Evolutionary conservation across 2,797 vertebrate genomes (phyloP), one percentile per base, ranked within the genome.

Genomic region (Salarias fasciatus): DNA sequence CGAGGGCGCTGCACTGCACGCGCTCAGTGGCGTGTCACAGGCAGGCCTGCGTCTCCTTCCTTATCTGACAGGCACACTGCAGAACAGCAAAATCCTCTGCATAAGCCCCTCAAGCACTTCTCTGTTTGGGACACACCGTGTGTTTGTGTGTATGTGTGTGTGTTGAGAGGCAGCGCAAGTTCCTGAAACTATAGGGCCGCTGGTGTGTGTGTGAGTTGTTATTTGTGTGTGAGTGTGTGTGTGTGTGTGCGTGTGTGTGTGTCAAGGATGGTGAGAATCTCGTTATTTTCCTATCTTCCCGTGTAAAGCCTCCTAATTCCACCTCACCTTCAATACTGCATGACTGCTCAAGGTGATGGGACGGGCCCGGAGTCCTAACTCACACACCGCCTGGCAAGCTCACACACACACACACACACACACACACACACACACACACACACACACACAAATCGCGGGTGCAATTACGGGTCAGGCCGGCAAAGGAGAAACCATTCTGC

Each of bases 1-100:
- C 43, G 67, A 54, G 47, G 69, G 70, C 55, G 51, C 49, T 71
- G 63, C 24, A 53, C 48, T 64, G 80, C 80, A 82, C 37, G 7
- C 35, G 57, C 72, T 87, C 82, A 79, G 76, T 53, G 52, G 74
- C 53, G 46, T 87, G 80, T 86, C 85, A 82, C 77, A 84, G 81
- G 74, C 85, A 79, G 77, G 71, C 63, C 78, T 47, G 75, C 45
- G 33, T 72, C 72, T 79, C 67, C 76, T 66, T 76, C 66, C 84
- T 90, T 92, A 91, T 91, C 90, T 88, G 83, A 84, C 88, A 88
- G 81, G 79, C 86, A 88, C 90, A 91, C 88, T 77, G 86, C 85
- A 85, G 86, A 89, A 85, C 84, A 80, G 81, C 82, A 75, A 87
- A 89, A 89, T 89, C 88, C 86, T 75, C 77, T 57, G 71, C 52